A percentile compares a stretch with the other conserved stretches of the same genome.
Evolutionary conservation across 2,888 invertebrate genomes (phyloP).

Genomic region (Cephonodes hylas): DNA sequence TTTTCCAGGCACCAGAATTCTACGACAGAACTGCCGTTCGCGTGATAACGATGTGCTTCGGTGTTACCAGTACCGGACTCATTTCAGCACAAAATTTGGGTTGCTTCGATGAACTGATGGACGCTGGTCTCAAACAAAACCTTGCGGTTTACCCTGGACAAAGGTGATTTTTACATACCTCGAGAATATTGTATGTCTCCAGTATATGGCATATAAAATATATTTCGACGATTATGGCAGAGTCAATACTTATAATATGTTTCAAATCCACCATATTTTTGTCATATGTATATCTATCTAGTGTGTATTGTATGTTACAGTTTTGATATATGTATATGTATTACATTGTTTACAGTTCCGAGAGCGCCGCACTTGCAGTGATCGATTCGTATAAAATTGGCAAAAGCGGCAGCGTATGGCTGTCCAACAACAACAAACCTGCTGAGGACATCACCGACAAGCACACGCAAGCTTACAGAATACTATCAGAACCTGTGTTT

Average conservation of each 20-base stretch:
- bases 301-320: not conserved
- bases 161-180: constrained; percentile 13
- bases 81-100: constrained; percentile 21
- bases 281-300: too few relatives aligned
- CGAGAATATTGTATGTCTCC: too few relatives aligned
- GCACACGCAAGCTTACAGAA: constrained; percentile 25
- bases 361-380: constrained; percentile 31
- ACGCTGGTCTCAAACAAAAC: not conserved
- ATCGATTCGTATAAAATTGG: constrained; percentile 31
- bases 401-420: constrained; percentile 34
- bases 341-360: constrained; percentile 19
- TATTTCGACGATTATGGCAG: too few relatives aligned
- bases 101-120: constrained; percentile 19
- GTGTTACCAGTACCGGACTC: constrained; percentile 27
- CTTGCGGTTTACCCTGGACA: constrained; percentile 11
- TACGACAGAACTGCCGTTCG: constrained; percentile 27
- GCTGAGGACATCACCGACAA: constrained; percentile 27
- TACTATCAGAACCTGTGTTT: constrained; percentile 22
- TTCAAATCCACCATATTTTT: too few relatives aligned
- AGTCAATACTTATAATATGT: too few relatives aligned
- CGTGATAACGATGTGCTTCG: constrained; percentile 30
- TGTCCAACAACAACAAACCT: constrained; percentile 25
- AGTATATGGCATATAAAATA: too few relatives aligned
- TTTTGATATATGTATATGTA: not conserved
- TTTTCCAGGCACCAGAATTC: constrained; percentile 19